Evolutionary conservation across 1,140 invertebrate genomes (phyloP), one percentile per base, ranked within the genome.

Genomic region (Laodelphax striatellus): DNA sequence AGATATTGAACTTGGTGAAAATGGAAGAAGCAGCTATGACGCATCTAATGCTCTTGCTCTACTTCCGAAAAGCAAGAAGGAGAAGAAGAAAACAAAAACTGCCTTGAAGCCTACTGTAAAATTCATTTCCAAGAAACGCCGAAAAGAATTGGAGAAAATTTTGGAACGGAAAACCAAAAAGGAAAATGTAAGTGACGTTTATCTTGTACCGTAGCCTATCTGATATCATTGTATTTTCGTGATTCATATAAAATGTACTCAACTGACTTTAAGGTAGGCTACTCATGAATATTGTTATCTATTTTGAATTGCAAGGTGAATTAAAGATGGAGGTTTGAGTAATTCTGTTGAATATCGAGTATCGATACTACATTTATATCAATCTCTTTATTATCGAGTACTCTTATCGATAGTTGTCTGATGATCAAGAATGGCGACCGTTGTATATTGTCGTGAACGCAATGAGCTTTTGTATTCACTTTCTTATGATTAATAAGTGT

Each of bases 111-210:
- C 24, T 22, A 75, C 77, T 38, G 81, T 79, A 6, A 82, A 79
- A 69, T 80, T 91, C 43, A 73, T 96, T 5, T 88, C 88, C 0
- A 94, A 92, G 65, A 94, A 91, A 67, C 87, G 93, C 65, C 78
- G 88, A 56, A 96, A 94, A 73, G 75, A 80, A 64, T 74, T 96
- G 31, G 84, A 95, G 69, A 87, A 92, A 74, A 82, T 97, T 73
- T 79, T 95, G 1, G 87, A 93, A 55, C 82, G 81, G 59, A 95
- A 94, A 68, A 82, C 90, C 67, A 95, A 94, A 65, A 95, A 95
- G 72, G 80, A 82, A 69, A 84, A 88, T 71, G 91, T 94, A 80
- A 80, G 80, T 54, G 8, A 16, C 2, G 9, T 28, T 2, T 28
- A 28, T 4, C 24, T 28, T 2, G 24, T 4, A 28, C 6, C 24